Conservation (phyloP, 1,140 invertebrate species). For the Eumaeus atala region DNA sequence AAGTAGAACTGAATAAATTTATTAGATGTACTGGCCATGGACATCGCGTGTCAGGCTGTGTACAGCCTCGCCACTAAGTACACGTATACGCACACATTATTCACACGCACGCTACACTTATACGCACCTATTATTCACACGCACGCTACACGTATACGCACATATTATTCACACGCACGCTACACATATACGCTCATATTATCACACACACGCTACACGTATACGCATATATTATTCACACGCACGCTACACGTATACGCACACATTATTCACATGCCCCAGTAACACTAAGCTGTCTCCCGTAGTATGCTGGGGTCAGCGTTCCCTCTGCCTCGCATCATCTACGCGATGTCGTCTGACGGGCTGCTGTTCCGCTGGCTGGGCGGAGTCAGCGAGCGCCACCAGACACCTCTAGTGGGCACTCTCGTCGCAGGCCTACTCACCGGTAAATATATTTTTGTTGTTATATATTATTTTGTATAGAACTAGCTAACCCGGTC, state of each 20-base stretch:
- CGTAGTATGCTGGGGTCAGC: constrained; percentile 86
- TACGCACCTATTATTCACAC: background rate
- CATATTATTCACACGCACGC: background rate
- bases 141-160: background rate
- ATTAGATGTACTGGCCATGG: no score
- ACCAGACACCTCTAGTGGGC: constrained; percentile 88
- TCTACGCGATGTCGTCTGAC: constrained; percentile 94
- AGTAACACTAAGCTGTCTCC: background rate
- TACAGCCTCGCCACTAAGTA: no score
- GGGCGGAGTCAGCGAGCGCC: constrained; percentile 81
- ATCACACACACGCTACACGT: background rate
- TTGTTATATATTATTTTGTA: no score
- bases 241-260: background rate
- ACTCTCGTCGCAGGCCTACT: constrained; percentile 88
- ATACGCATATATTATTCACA: background rate
- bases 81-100: no score
- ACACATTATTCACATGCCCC: background rate
- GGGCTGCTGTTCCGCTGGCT: constrained; percentile 88
- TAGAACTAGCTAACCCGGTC: no score
- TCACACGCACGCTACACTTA: background rate
- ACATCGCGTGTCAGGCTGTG: no score
- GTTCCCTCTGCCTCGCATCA: constrained; percentile 90
- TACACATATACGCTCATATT: no score
- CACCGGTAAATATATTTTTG: constrained; percentile 57
- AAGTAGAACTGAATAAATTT: no score